Conservation (phyloP, 2,888 invertebrate species). For the Xanthia togata region DNA sequence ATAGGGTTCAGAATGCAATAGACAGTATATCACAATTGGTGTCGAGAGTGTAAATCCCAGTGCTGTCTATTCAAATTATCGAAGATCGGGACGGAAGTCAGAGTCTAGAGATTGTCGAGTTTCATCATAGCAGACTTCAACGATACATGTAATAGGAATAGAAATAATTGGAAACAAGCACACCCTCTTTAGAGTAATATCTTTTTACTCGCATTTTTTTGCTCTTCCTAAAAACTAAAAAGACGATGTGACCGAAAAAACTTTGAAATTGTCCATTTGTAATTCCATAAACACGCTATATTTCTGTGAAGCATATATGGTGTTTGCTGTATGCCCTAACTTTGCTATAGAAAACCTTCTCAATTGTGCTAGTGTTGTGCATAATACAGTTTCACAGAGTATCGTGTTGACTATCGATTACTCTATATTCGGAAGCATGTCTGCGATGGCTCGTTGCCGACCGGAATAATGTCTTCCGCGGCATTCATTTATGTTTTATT, state of each 20-base stretch:
- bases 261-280: background rate
- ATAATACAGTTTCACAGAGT: conserved; percentile 37
- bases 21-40: conserved; percentile 49
- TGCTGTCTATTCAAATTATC: conserved; percentile 58
- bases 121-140: conserved; percentile 25
- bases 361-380: conserved; percentile 43
- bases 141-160: background rate
- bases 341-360: conserved; percentile 1
- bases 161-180: background rate
- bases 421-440: conserved; percentile 65
- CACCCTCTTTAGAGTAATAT: background rate
- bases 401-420: conserved; percentile 58
- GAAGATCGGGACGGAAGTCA: conserved; percentile 47
- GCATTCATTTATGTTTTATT: conserved; percentile 51
- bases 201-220: background rate
- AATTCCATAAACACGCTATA: background rate
- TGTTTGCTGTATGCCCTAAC: background rate
- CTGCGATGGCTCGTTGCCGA: conserved; percentile 64
- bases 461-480: conserved; percentile 69
- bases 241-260: background rate
- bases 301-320: background rate
- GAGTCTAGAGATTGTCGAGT: conserved; percentile 40
- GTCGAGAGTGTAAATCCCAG: conserved; percentile 42
- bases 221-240: background rate
- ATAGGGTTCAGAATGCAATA: conserved; percentile 47